These are phyloP conservation scores for Cylindroiulus punctatus DNA, from an alignment of 2,888 invertebrate species.

Conservation along the genomic window DNA sequence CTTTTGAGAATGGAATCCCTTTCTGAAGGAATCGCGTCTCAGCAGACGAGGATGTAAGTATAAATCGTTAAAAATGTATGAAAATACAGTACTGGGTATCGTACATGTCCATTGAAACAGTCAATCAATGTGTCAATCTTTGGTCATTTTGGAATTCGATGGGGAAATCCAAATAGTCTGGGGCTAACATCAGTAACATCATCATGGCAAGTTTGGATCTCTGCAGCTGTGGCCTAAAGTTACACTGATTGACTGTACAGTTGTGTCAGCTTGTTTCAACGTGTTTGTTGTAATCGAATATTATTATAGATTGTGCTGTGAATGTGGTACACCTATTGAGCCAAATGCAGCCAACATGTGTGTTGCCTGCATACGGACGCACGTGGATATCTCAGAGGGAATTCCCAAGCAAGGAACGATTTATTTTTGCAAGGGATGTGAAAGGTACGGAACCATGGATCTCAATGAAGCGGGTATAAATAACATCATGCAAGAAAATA, in stretches of 20 bases:
- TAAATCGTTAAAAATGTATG: neutral
- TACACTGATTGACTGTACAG: too few relatives aligned
- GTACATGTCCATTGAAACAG: neutral
- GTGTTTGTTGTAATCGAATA: neutral
- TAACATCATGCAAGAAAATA: too few relatives aligned
- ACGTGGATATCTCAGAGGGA: constrained; percentile 94
- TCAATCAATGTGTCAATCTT: too few relatives aligned
- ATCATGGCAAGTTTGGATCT: too few relatives aligned
- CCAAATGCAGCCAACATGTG: constrained; percentile 99
- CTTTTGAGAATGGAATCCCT: constrained; percentile 8
- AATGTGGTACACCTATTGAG: constrained; percentile 90
- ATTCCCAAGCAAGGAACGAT: constrained; percentile 93
- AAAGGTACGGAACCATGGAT: too few relatives aligned
- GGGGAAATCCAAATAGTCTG: too few relatives aligned
- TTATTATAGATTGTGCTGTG: constrained; percentile 78
- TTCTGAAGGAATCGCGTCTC: neutral
- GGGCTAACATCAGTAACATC: too few relatives aligned
- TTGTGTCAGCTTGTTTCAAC: neutral
- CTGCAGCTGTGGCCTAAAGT: too few relatives aligned
- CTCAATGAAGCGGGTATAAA: too few relatives aligned
- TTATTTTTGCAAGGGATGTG: constrained; percentile 92
- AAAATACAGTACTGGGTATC: neutral
- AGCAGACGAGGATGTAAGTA: constrained; percentile 9
- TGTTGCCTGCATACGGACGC: constrained; percentile 88
- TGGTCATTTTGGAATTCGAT: neutral